Evolutionary conservation across 2,888 invertebrate genomes (phyloP), one percentile per base, ranked within the genome.

Genomic region (Argynnis bischoffii): DNA sequence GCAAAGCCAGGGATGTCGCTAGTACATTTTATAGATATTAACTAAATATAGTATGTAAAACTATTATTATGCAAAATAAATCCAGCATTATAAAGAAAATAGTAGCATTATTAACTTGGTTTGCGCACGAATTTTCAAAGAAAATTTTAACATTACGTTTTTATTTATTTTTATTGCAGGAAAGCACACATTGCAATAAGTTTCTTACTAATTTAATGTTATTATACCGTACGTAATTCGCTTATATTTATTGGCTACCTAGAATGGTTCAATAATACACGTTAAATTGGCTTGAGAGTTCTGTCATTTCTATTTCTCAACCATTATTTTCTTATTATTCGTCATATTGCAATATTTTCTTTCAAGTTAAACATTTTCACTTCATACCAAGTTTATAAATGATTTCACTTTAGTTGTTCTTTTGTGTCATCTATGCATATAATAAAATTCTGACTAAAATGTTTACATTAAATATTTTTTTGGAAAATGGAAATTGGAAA

Each of bases 51-150:
- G 41, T 55, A 16, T 31, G 8, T 16, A 16, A 55, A 55, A 16
- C 11, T 16, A 11, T 8, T 31, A 41, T 55, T 55, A 61, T 61
- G 51, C 48, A 61, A 61, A 61, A 51, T 14, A 61, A 61, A 51
- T 35, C 18, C 15, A 21, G 41, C 41, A 14, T 15, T 41, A 21
- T 61, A 61, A 61, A 21, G 61, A 61, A 61, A 61, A 51, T 53
- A 61, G 51, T 35, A 18, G 51, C 51, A 51, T 61, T 61, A 61
- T 61, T 61, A 61, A 14, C 51, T 31, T 35, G 35, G 51, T 18
- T 53, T 51, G 51, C 41, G 8, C 51, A 18, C 15, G 51, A 53
- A 61, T 21, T 51, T 51, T 61, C 18, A 18, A 11, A 35, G 18
- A 41, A 41, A 61, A 51, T 41, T 41, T 41, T 3, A 2, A 1